Base-by-base conservation (phyloP, 92 coral and sea anemone species). In the Porites rus region DNA sequence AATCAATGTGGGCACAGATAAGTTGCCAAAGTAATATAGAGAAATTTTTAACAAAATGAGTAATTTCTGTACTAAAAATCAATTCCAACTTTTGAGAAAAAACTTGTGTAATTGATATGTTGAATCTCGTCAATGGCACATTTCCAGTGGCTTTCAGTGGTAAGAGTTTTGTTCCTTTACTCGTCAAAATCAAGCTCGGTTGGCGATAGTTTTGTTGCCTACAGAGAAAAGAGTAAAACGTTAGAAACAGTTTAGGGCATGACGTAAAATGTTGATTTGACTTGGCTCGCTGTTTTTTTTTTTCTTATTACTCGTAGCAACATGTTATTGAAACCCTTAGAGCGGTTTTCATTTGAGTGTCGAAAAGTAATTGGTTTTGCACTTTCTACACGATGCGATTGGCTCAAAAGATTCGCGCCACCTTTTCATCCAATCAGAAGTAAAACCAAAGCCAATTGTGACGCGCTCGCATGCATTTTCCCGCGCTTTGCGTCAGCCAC, bases 121-220 rank as follows among this genome's bases (percentile, higher is more conserved):
- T 76, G 7, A 58, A 59, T 61, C 11, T 1, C 58, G 25, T 76
- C 24, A 24, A 51, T 25, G 60, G 19, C 46, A 22, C 63, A 60
- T 24, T 75, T 19, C 79, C 21, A 54, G 65, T 38, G 46, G 46
- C 46, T 24, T 75, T 62, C 18, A 38, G 6, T 28, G 69, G 31
- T 31, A 18, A 14, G 6, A 17, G 51, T 8, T 51, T 19, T 16
- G 17, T 1, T 14, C 2, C 53, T 2, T 70, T 38, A 81, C 38
- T 70, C 86, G 13, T 70, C 20, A 43, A 52, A 54, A 60, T 67
- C 85, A 11, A n/a, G 56, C 9, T 81, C 77, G n/a, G 70, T 69
- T n/a, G 28, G 51, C 77, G 69, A 69, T 53, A 12, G 7, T 2
- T 78, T 31, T 81, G 86, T 28, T 54, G 6, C 69, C 86, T 81